Evolutionary conservation across 2,888 invertebrate genomes (phyloP).

Genomic region (Dimorphilus gyrociliatus): DNA sequence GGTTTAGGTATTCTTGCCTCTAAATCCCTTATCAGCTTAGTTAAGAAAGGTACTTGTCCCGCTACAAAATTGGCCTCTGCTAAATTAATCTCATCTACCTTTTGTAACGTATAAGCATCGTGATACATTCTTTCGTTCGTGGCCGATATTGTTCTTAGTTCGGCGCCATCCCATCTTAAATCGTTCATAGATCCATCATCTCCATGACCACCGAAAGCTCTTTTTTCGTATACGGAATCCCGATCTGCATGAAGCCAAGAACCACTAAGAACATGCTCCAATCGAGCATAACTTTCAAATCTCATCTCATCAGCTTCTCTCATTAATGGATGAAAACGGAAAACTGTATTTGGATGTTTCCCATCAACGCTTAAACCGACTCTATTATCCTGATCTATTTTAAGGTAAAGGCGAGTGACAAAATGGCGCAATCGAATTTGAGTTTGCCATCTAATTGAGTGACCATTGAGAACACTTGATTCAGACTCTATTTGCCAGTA

Average conservation of each 20-base stretch:
- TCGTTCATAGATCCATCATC: slow-evolving; percentile 14
- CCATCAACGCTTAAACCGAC: slow-evolving; percentile 20
- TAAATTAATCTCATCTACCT: slow-evolving; percentile 21
- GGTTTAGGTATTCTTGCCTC: neutral
- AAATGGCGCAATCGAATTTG: slow-evolving; percentile 36
- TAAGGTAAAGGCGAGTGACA: slow-evolving; percentile 33
- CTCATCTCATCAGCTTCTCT: slow-evolving; percentile 17
- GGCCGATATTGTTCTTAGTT: slow-evolving; percentile 31
- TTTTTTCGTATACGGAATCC: too few species aligned
- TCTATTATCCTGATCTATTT: slow-evolving; percentile 24
- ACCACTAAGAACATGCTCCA: neutral
- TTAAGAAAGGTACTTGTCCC: slow-evolving; percentile 35
- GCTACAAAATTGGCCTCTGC: slow-evolving; percentile 31
- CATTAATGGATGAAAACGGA: slow-evolving; percentile 32
- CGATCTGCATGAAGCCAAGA: too few species aligned
- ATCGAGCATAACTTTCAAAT: slow-evolving; percentile 1
- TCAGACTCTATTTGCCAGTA: slow-evolving; percentile 34
- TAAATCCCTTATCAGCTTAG: slow-evolving; percentile 21
- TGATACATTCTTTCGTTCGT: slow-evolving; percentile 19
- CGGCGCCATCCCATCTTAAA: slow-evolving; percentile 32
- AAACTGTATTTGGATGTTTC: slow-evolving; percentile 15
- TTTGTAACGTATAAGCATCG: slow-evolving; percentile 35
- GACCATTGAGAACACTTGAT: slow-evolving; percentile 9
- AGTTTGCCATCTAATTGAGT: slow-evolving; percentile 33
- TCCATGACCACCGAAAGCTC: slow-evolving; percentile 12